Conservation (phyloP, 2,113 vertebrate genomes). For the Triplophysa dalaica region DNA sequence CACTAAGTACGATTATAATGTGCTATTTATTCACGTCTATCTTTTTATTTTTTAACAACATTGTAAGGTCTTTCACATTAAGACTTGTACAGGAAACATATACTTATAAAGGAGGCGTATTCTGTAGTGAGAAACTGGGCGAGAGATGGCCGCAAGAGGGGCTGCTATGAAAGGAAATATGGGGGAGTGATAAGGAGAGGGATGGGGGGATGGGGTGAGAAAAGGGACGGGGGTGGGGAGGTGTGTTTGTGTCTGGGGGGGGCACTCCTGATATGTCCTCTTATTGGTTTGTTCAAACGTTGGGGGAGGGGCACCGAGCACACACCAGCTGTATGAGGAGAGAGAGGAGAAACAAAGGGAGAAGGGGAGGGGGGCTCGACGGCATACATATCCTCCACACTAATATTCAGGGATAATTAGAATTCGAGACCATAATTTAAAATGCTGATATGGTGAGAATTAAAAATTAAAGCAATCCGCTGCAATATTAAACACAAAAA, state of each 20-base stretch:
- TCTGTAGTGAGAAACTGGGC: slow-evolving; percentile 72
- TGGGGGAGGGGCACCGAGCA: slow-evolving; percentile 74
- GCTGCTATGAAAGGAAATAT: slow-evolving; percentile 50
- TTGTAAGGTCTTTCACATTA: not conserved
- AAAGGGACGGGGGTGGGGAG: slow-evolving; percentile 56
- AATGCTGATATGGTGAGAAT: slow-evolving; percentile 62
- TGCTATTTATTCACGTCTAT: not conserved
- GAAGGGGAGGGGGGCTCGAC: slow-evolving; percentile 1
- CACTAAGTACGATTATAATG: not conserved
- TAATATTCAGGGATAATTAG: slow-evolving; percentile 76
- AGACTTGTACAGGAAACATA: not conserved
- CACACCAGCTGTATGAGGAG: slow-evolving; percentile 74
- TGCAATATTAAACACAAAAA: slow-evolving; percentile 24
- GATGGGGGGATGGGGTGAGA: slow-evolving; percentile 56
- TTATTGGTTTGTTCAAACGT: slow-evolving; percentile 77
- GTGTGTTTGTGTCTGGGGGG: slow-evolving; percentile 47
- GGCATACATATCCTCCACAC: slow-evolving; percentile 68
- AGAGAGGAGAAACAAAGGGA: slow-evolving; percentile 41
- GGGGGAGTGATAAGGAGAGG: slow-evolving; percentile 65
- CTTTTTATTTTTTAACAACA: not conserved
- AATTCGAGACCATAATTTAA: slow-evolving; percentile 58
- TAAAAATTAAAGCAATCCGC: slow-evolving; percentile 41
- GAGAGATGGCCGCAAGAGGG: slow-evolving; percentile 59
- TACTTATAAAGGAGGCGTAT: slow-evolving; percentile 54
- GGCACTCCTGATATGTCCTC: slow-evolving; percentile 66